phyloP scores from a whole-genome alignment of 2,797 vertebrate species.

The Artibeus lituratus region DNA sequence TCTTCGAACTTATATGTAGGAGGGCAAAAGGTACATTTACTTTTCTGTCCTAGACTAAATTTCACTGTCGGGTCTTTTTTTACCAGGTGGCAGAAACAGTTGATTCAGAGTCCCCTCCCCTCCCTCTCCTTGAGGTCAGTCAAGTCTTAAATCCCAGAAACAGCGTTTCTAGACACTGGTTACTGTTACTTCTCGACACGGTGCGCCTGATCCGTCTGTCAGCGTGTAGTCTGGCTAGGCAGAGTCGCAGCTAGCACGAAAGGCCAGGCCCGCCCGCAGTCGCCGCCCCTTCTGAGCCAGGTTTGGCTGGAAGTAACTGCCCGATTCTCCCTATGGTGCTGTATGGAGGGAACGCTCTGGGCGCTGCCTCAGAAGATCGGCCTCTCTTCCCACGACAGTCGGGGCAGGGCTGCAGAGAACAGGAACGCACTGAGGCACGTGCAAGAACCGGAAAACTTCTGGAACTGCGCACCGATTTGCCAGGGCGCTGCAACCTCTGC shows the following conservation, averaged over 20 bases:
- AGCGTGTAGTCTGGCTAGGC: background rate
- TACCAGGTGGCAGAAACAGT: background rate
- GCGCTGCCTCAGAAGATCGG: background rate
- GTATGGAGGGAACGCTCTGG: too few relatives aligned
- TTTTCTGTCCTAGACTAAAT: background rate
- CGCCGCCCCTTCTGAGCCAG: background rate
- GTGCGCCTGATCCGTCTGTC: rapidly evolving
- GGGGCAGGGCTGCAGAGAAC: background rate
- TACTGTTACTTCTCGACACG: background rate
- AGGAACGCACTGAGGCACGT: too few relatives aligned
- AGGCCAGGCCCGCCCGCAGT: background rate
- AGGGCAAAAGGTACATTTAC: background rate
- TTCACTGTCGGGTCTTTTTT: background rate
- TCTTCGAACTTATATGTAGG: background rate
- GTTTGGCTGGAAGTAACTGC: background rate
- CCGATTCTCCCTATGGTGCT: background rate
- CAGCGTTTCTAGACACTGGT: background rate
- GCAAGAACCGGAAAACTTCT: too few relatives aligned
- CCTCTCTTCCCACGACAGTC: background rate
- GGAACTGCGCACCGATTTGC: rapidly evolving
- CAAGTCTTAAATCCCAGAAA: background rate
- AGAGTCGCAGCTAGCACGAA: background rate
- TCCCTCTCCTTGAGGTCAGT: background rate
- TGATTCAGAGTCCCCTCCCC: background rate
- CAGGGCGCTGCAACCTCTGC: too few relatives aligned